Conservation (phyloP, 2,888 invertebrate genomes). For the Diarsia mendica region DNA sequence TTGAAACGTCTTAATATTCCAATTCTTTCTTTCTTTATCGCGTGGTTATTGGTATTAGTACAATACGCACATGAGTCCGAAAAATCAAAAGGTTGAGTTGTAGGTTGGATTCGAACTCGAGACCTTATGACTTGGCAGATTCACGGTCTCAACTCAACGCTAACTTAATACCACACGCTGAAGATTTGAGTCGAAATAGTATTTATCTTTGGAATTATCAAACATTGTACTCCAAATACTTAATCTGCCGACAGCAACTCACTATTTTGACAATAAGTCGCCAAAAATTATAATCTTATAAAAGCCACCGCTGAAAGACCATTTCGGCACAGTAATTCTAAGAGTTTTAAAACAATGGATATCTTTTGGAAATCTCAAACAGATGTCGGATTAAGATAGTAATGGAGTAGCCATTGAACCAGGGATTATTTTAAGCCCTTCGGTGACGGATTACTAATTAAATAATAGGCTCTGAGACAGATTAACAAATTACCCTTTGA, state of each 20-base stretch:
- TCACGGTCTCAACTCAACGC: no score
- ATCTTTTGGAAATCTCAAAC: constrained; percentile 18
- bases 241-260: not conserved
- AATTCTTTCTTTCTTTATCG: not conserved
- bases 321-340: constrained; percentile 16
- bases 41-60: no score
- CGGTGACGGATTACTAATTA: constrained; percentile 34
- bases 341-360: constrained; percentile 42
- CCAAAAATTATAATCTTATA: constrained; percentile 25
- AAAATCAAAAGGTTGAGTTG: no score
- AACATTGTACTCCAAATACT: not conserved
- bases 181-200: not conserved
- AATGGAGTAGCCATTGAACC: constrained; percentile 6
- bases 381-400: constrained; percentile 37
- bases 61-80: no score
- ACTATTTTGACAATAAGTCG: not conserved
- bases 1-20: not conserved
- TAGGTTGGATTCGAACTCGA: no score
- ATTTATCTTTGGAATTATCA: not conserved
- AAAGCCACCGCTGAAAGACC: constrained; percentile 32
- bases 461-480: constrained; percentile 38
- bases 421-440: constrained; percentile 19
- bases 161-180: not conserved
- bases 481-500: constrained; percentile 35
- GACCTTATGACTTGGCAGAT: no score